phyloP scores from a whole-genome alignment of 2,113 vertebrate species.

The Vombatus ursinus region DNA sequence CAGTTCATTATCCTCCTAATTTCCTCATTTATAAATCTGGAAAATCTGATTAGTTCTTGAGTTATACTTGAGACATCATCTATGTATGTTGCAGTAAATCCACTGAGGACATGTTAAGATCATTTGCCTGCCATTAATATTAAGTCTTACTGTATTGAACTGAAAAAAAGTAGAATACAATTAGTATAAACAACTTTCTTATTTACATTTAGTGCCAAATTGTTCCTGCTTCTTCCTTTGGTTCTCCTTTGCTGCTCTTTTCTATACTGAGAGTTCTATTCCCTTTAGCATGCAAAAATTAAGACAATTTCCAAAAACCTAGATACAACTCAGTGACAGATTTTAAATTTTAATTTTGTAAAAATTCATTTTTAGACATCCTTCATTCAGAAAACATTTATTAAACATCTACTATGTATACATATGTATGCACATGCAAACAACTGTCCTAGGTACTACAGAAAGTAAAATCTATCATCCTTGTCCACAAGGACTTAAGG shows the following conservation, averaged over 20 bases:
- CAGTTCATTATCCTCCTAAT: constrained; percentile 86
- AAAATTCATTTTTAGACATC: neutral
- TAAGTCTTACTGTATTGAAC: constrained; percentile 50
- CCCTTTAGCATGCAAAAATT: accelerated
- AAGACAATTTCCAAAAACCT: neutral
- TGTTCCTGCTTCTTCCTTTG: neutral
- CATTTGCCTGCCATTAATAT: constrained; percentile 68
- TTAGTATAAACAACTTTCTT: neutral
- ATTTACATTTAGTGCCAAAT: neutral
- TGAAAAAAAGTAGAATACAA: neutral
- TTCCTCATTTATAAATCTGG: constrained; percentile 82
- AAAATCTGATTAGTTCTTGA: constrained; percentile 83
- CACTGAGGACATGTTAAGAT: constrained; percentile 70
- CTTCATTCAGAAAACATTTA: neutral
- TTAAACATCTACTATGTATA: neutral
- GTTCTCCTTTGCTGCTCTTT: constrained; percentile 39
- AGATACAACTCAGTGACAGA: neutral
- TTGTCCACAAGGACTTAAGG: neutral
- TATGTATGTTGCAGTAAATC: constrained; percentile 78
- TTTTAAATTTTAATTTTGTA: neutral
- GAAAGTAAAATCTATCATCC: neutral
- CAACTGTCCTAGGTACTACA: neutral
- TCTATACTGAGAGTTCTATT: neutral
- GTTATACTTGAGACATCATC: constrained; percentile 79
- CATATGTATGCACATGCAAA: neutral